Percentiles rank a stretch among this genome's conserved stretches.
These are phyloP conservation scores for Leucania comma DNA, from an alignment of 2,888 invertebrate species.

Conservation along the genomic window DNA sequence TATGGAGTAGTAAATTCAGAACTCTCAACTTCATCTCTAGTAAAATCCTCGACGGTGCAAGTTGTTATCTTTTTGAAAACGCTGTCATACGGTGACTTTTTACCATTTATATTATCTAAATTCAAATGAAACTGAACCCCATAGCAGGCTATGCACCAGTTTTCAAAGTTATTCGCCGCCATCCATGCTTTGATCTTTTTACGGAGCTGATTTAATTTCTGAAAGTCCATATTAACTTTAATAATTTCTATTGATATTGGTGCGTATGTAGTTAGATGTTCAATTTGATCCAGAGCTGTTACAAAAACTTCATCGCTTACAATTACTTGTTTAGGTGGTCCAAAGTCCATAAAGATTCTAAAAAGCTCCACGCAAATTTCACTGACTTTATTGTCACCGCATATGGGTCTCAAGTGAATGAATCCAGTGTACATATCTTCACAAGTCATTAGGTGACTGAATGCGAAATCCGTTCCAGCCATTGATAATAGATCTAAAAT, in stretches of 20 bases:
- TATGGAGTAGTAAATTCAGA: not conserved
- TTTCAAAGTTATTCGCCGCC: not conserved
- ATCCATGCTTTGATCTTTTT: slow-evolving; percentile 25
- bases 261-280: slow-evolving; percentile 19
- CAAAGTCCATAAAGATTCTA: slow-evolving; percentile 55
- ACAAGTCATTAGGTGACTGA: slow-evolving; percentile 40
- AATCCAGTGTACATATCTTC: slow-evolving; percentile 40
- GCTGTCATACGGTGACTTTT: slow-evolving; percentile 6
- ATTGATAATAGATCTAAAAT: slow-evolving; percentile 22
- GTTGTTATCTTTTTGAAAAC: slow-evolving; percentile 23
- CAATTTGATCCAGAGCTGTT: slow-evolving; percentile 26
- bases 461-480: not conserved
- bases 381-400: not conserved
- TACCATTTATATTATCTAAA: not conserved
- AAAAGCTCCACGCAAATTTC: slow-evolving; percentile 44
- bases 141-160: slow-evolving; percentile 47
- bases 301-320: slow-evolving; percentile 4
- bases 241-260: slow-evolving; percentile 13
- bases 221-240: not conserved
- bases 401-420: slow-evolving; percentile 46
- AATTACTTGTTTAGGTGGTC: slow-evolving; percentile 40
- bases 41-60: not conserved
- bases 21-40: not conserved
- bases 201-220: not conserved
- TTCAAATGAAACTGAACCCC: slow-evolving; percentile 35